Evolutionary conservation across 2,113 vertebrate species (phyloP), one percentile per base, ranked within the genome.

Genomic region (Dryoscopus gambensis): DNA sequence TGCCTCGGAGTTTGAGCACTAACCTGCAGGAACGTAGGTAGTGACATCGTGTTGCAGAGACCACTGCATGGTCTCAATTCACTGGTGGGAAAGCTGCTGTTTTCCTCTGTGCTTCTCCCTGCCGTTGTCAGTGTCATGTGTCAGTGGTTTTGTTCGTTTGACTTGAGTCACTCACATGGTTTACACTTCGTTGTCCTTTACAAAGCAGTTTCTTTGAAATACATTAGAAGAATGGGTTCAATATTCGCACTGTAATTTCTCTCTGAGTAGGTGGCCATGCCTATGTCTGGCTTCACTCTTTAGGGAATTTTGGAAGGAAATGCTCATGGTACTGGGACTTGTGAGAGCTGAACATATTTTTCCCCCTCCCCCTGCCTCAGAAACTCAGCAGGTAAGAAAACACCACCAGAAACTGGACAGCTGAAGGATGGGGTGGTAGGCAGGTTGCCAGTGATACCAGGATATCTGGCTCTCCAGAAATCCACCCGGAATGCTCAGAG

Each of bases 341-440:
- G 5, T 3, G 19, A 52, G 10, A 47, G 14, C 22, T 59, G 68
- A 56, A 27, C 1, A 24, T 15, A 47, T 21, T 40, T 46, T 13
- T 1, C 9, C 5, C 12, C 4, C 2, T 28, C 8, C 2, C 2
- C 0, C 9, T 13, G 25, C 17, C 11, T 17, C 30, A 24, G 17
- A 63, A 92, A 80, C 5, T 78, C 44, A 68, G 9, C 21, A 53
- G 37, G 14, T n/a, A 16, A 62, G 39, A 67, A 70, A 69, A 14
- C 20, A 59, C 13, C n/a, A 42, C 24, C 27, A 80, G 56, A 27
- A n/a, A 17, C 42, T 11, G 21, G 6, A 24, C 14, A 80, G 17
- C 9, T 49, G 37, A 84, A 89, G 39, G 53, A 46, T 15, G n/a
- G 22, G 8, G 7, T 28, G n/a, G 39, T 53, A 10, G 35, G 27